These are phyloP conservation scores for Momotus momota DNA, from an alignment of 2,797 vertebrate genomes.

Conservation along the genomic window DNA sequence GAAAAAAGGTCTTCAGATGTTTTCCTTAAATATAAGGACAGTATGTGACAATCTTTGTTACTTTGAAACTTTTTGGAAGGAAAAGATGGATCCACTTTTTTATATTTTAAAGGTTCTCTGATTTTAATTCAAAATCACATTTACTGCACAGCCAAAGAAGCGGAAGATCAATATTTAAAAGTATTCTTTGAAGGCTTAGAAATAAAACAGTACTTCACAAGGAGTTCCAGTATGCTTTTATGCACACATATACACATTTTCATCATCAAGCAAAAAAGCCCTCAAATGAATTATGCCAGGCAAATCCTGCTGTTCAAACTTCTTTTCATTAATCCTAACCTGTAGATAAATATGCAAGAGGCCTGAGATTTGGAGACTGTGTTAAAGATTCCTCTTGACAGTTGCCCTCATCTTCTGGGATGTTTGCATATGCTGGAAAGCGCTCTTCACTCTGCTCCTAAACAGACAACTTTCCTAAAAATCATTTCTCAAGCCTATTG, in stretches of 20 bases:
- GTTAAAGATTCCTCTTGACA: background rate
- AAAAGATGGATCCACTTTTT: background rate
- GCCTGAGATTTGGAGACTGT: background rate
- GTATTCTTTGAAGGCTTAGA: background rate
- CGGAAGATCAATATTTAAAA: background rate
- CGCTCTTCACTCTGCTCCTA: background rate
- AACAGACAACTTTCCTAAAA: background rate
- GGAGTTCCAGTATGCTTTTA: background rate
- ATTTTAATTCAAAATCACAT: background rate
- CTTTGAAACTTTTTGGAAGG: background rate
- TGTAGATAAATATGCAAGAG: background rate
- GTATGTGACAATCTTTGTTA: background rate
- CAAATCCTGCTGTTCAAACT: background rate
- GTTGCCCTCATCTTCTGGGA: background rate
- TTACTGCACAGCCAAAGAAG: background rate
- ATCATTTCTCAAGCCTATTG: background rate
- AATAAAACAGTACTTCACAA: background rate
- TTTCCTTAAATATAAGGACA: background rate
- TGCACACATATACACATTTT: background rate
- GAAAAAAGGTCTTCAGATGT: background rate
- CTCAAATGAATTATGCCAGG: background rate
- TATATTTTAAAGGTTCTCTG: background rate
- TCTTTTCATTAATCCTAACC: background rate
- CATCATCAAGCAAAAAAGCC: background rate
- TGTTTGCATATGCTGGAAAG: background rate